A percentile compares a stretch with the other conserved stretches of the same genome.
Evolutionary conservation across 2,888 invertebrate species (phyloP).

Genomic region (Metallyticus violacea): DNA sequence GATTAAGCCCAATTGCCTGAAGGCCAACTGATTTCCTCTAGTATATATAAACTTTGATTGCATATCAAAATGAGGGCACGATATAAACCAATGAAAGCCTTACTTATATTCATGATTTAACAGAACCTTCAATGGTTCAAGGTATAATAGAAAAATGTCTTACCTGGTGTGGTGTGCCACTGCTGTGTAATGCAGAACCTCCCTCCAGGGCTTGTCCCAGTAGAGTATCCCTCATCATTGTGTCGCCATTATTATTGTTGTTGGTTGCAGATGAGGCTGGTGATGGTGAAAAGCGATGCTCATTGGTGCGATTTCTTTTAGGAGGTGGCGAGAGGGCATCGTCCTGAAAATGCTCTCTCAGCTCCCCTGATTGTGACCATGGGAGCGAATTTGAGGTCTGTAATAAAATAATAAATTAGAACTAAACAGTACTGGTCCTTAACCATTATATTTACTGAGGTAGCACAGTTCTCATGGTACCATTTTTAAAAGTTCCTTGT

Average conservation of each 20-base stretch:
- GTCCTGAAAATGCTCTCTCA: conserved; percentile 46
- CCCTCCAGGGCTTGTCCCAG: conserved; percentile 76
- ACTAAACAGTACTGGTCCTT: no score
- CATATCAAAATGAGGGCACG: no score
- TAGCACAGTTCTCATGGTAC: no score
- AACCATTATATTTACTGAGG: no score
- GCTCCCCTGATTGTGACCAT: conserved; percentile 56
- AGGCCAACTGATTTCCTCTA: no score
- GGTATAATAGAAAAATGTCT: no score
- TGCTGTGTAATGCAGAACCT: conserved; percentile 62
- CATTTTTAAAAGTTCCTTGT: no score
- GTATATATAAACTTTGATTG: no score
- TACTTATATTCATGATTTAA: no score
- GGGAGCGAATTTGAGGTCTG: conserved; percentile 60
- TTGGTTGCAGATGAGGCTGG: conserved; percentile 31
- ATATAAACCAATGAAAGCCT: no score
- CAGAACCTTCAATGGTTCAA: no score
- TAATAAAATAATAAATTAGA: conserved; percentile 13
- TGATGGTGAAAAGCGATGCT: conserved; percentile 45
- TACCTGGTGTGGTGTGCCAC: conserved; percentile 31
- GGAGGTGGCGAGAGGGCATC: conserved; percentile 64
- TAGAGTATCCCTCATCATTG: conserved; percentile 66
- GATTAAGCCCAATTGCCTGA: no score
- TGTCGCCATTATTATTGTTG: conserved; percentile 40
- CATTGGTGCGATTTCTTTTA: conserved; percentile 65